Evolutionary conservation across 2,888 invertebrate genomes (phyloP), one percentile per base, ranked within the genome.

Genomic region (Amiota minor): DNA sequence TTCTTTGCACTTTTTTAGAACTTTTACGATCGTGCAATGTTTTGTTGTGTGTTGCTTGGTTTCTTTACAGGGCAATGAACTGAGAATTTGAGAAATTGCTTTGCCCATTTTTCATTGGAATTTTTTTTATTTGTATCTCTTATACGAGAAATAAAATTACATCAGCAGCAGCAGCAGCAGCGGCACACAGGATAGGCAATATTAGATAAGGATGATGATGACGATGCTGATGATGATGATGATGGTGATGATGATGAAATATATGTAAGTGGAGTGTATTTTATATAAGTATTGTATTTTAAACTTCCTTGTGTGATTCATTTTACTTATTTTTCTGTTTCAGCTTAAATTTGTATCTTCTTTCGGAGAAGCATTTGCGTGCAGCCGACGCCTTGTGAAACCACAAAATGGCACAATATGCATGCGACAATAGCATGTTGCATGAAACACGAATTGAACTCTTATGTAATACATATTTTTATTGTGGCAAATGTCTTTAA

Each of bases 41-140:
- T 8, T 56, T 18, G 53, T 35, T 67, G 47, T 53, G 16, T 35
- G 49, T 35, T 56, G 46, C 1, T 49, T 67, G 49, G 64, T 65
- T 53, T 64, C 56, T 77, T 75, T 78, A 70, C 82, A 72, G 83
- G 84, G 85, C 86, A 82, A 84, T 86, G 83, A 83, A 83, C 83
- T 68, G 80, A 74, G 35, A 64, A 64, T 53, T 77, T 74, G 75
- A 72, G 75, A 74, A 82, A 78, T 81, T 64, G 73, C 59, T 74
- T 78, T 84, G 76, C 67, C 78, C 76, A 81, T 78, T 68, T 79
- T 78, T 75, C 71, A 9, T 53, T 77, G 83, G 78, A 83, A 84
- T 81, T 80, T 61, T 61, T 49, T 16, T 2, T 23, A 20, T 53
- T 2, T 12, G 59, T 18, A 59, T 59, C 20, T 12, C 61, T 11